Evolutionary conservation across 2,797 vertebrate genomes (phyloP).

Genomic region (Syncerus caffer): DNA sequence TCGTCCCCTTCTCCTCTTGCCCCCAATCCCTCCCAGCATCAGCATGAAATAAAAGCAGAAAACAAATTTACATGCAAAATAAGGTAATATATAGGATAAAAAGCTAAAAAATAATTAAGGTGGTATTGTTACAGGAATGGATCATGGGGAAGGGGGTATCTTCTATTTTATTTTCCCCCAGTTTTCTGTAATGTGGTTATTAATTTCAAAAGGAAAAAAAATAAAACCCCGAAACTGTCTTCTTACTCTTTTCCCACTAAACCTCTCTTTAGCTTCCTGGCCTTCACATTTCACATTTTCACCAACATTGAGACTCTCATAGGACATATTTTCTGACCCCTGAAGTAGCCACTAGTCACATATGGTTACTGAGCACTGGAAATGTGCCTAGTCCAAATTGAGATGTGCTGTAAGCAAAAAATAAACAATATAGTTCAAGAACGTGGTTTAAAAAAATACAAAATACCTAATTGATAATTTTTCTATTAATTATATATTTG

Average conservation of each 20-base stretch:
- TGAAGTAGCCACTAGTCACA: neutral
- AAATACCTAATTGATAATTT: neutral
- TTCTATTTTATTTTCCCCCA: neutral
- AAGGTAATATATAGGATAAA: neutral
- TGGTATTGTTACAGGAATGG: neutral
- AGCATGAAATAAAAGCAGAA: neutral
- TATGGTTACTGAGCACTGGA: neutral
- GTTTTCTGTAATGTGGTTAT: neutral
- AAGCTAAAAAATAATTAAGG: neutral
- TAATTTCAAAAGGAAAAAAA: neutral
- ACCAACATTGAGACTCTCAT: neutral
- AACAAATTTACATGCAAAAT: neutral
- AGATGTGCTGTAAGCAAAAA: neutral
- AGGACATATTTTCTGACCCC: no score
- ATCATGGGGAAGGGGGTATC: neutral
- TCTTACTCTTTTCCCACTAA: neutral
- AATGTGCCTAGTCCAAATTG: neutral
- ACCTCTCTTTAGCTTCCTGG: neutral
- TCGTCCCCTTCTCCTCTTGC: no score
- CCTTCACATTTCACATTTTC: neutral
- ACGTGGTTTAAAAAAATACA: neutral
- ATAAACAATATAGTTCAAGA: neutral
- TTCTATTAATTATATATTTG: neutral
- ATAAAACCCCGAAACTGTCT: neutral
- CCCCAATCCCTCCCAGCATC: no score